Percentiles rank a stretch among this genome's conserved stretches.
phyloP scores from a whole-genome alignment of 2,888 invertebrate species.

The Tachina grossa region DNA sequence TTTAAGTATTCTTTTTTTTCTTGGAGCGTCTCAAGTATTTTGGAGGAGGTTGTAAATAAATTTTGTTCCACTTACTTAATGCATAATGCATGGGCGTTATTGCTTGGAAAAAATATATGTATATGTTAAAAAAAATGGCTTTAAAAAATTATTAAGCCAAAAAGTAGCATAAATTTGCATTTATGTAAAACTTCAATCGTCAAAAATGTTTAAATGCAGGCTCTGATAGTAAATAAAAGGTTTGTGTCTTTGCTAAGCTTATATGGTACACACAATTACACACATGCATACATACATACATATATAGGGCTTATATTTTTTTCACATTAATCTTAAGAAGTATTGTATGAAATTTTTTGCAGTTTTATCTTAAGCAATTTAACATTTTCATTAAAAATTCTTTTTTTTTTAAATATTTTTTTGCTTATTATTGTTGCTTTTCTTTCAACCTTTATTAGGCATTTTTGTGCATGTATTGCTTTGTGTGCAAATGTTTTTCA shows the following conservation, averaged over 20 bases:
- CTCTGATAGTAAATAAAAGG: neutral
- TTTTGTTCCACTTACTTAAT: constrained; percentile 40
- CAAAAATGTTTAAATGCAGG: neutral
- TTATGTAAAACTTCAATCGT: constrained; percentile 6
- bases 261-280: too few species aligned
- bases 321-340: neutral
- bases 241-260: constrained; percentile 9
- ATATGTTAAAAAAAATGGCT: neutral
- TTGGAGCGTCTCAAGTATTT: constrained; percentile 6
- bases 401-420: neutral
- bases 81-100: constrained; percentile 58
- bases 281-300: neutral
- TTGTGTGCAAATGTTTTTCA: constrained; percentile 9
- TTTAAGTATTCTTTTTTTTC: neutral
- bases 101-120: neutral
- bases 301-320: neutral
- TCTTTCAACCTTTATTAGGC: constrained; percentile 17
- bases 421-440: too few species aligned
- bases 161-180: constrained; percentile 34
- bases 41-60: constrained; percentile 35
- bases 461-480: constrained; percentile 30
- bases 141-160: constrained; percentile 18
- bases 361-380: neutral
- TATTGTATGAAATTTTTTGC: constrained; percentile 3
- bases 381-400: constrained; percentile 52